phyloP scores from a whole-genome alignment of 2,888 invertebrate genomes.

The Amphipyra tragopoginis region DNA sequence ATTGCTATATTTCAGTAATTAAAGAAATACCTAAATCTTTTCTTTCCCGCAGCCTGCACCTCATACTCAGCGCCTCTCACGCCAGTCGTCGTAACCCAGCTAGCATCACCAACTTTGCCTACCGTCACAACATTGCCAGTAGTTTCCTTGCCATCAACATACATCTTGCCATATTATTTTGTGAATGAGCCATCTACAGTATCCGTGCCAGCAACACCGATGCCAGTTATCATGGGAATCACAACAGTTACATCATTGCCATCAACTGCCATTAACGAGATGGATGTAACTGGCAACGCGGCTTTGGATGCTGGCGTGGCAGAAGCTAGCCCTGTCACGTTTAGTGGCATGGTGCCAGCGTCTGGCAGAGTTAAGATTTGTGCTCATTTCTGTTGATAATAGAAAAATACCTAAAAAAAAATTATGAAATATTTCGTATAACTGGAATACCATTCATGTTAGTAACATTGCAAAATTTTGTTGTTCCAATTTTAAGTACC shows the following conservation, averaged over 20 bases:
- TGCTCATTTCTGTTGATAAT: slow-evolving; percentile 26
- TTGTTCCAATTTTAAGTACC: too few species aligned
- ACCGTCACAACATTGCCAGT: background rate
- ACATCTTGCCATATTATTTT: background rate
- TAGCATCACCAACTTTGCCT: background rate
- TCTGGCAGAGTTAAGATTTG: slow-evolving; percentile 45
- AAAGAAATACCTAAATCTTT: background rate
- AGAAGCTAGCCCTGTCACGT: slow-evolving; percentile 14
- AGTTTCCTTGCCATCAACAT: slow-evolving; percentile 15
- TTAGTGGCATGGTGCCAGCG: slow-evolving; percentile 45
- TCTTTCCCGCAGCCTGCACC: slow-evolving; percentile 8
- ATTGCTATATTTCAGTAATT: too few species aligned
- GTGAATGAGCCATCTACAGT: slow-evolving; percentile 1
- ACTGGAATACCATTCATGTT: too few species aligned
- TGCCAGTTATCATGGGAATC: slow-evolving; percentile 25
- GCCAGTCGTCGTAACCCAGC: slow-evolving; percentile 4
- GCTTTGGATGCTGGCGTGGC: slow-evolving; percentile 1
- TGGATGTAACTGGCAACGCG: too few species aligned
- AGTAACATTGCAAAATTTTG: too few species aligned
- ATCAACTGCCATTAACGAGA: too few species aligned
- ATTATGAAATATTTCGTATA: too few species aligned
- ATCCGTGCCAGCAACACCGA: slow-evolving; percentile 8
- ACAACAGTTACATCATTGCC: slow-evolving; percentile 8
- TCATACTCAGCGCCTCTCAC: slow-evolving; percentile 7
- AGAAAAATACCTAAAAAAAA: background rate